Base-by-base conservation (phyloP, 1,140 invertebrate species). In the Cataglyphis hispanica region DNA sequence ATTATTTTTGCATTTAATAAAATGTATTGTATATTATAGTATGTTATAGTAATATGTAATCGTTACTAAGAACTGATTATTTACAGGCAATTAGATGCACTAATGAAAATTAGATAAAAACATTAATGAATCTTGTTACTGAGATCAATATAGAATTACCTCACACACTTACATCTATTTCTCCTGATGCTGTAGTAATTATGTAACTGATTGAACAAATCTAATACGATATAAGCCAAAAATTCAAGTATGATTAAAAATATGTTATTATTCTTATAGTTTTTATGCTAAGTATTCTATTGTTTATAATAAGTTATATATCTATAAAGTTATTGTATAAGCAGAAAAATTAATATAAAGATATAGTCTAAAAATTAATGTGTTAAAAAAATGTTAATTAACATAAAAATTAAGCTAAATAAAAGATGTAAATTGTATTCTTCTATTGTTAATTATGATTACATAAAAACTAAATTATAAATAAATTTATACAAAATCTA, bases 71-170 rank as follows among this genome's bases (percentile, higher is more conserved):
- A 27, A n/a, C n/a, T n/a, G 19, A 72, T 72, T 50, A 31, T 86
- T 89, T 94, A 74, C 74, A 97, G 96, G 96, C 89, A 90, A 93
- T 43, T 97, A 96, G 96, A 96, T 97, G 0, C 95, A 95, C 96
- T 53, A n/a, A n/a, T n/a, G n/a, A n/a, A n/a, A n/a, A n/a, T n/a
- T n/a, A n/a, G n/a, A 97, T 97, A 96, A 97, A 97, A 93, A 92
- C 93, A 25, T 96, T 96, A 10, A 97, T 97, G 97, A 94, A 95
- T 86, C 86, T 96, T 0, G 90, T 96, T 0, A 96, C 96, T 2
- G 95, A 95, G 0, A 94, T 97, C 11, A 94, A 96, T 67, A 93
- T 96, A 67, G 97, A 97, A 7, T 95, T 95, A 27, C 95, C 95
- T 11, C 94, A 96, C 19, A 85, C 95, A 0, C 92, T 96, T 5